Evolutionary conservation across 2,797 vertebrate species (phyloP), one percentile per base, ranked within the genome.

Genomic region (Leptatherina wallacei): DNA sequence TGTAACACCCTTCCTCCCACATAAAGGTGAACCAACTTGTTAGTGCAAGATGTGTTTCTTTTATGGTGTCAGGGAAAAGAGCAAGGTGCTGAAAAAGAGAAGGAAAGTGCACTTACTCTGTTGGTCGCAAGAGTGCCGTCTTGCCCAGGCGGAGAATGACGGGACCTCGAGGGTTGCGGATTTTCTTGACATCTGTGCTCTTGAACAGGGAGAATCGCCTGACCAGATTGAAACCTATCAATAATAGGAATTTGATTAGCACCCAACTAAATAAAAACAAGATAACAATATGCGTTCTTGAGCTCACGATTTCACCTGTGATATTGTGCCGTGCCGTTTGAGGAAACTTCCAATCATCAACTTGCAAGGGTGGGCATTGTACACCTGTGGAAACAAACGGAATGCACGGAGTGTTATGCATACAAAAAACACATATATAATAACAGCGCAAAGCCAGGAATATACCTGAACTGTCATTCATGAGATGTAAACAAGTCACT

Each of bases 171-270:
- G 95, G 83, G 81, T 95, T 97, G 10, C 89, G 96, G 82, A 98
- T 96, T 89, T 97, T 99, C 91, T 98, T 99, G 86, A 99, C 75
- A 61, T 96, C 93, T 0, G 94, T 77, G 51, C 86, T 96, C 93
- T 96, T 98, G 86, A 96, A 88, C 88, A 99, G 93, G 30, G 93
- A 95, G 61, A 99, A 98, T 59, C 94, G 93, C 60, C 92, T 95
- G 60, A 98, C 95, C 83, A 99, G 92, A 93, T 97, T 98, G 92
- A 97, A 99, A 79, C 98, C 98, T 99, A 89, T 33, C 22, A 71
- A 81, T 13, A 55, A 66, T 78, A n/a, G 16, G 6, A 47, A 75
- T 51, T 59, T 9, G 18, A 64, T 90, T 58, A 88, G 67, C 52
- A 65, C 38, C 49, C 20, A 58, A 18, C 18, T 11, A 12, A 54